phyloP scores from a whole-genome alignment of 2,888 invertebrate species.

The Pristionchus japonicus region DNA sequence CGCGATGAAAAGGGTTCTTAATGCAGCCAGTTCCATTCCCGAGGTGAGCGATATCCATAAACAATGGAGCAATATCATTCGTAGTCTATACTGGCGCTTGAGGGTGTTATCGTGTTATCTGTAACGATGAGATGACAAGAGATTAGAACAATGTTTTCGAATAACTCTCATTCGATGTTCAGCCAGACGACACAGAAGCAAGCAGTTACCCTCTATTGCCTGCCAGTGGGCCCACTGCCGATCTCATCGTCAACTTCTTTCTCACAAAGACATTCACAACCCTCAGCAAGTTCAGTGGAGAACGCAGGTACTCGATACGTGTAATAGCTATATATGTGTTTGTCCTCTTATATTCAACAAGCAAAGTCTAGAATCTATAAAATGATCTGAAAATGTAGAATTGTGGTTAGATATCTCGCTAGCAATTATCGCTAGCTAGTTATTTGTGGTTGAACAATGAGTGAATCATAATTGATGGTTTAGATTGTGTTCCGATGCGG shows the following conservation, averaged over 20 bases:
- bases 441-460: background rate
- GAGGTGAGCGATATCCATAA: constrained; percentile 40
- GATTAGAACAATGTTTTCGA: too few relatives aligned
- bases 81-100: background rate
- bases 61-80: background rate
- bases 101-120: background rate
- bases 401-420: background rate
- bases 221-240: constrained; percentile 49
- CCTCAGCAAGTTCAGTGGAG: constrained; percentile 75
- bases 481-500: constrained; percentile 60
- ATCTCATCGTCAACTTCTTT: constrained; percentile 77
- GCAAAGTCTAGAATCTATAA: too few relatives aligned
- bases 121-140: too few relatives aligned
- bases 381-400: too few relatives aligned
- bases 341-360: too few relatives aligned
- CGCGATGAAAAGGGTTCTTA: constrained; percentile 54
- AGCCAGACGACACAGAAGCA: constrained; percentile 41
- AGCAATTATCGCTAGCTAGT: background rate
- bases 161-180: background rate
- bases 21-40: constrained; percentile 53
- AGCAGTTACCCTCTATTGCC: constrained; percentile 55
- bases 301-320: constrained; percentile 55
- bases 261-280: constrained; percentile 82
- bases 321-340: background rate
- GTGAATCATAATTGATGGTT: background rate